A percentile compares a stretch with the other conserved stretches of the same genome.
These are phyloP conservation scores for Trissonchulus sp. DNA, from an alignment of 2,888 invertebrate species.

Conservation along the genomic window DNA sequence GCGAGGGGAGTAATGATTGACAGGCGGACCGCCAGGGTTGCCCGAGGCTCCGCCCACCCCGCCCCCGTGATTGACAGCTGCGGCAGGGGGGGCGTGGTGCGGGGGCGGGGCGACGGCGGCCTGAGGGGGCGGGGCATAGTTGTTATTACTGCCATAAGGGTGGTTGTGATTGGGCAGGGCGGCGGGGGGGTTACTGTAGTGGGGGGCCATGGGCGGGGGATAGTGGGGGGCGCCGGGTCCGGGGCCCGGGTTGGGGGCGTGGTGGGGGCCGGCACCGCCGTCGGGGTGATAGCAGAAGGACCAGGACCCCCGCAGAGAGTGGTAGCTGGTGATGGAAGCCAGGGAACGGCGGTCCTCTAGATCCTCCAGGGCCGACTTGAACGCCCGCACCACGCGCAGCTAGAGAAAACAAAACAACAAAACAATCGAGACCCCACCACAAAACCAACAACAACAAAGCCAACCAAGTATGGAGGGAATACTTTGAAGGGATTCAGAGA, in stretches of 20 bases:
- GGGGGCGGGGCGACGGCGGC: background rate
- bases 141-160: background rate
- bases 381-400: slow-evolving; percentile 99
- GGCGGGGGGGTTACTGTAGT: background rate
- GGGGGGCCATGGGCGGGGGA: background rate
- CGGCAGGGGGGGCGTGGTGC: background rate
- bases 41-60: background rate
- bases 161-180: slow-evolving; percentile 5
- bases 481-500: too few relatives aligned
- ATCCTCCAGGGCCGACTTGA: slow-evolving; percentile 98
- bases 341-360: slow-evolving; percentile 96
- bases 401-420: slow-evolving; percentile 63
- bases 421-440: background rate
- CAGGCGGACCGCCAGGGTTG: background rate
- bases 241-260: background rate
- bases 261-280: background rate
- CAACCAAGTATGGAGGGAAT: too few relatives aligned
- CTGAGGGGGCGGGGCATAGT: background rate
- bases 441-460: too few relatives aligned
- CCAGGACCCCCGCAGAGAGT: slow-evolving; percentile 45
- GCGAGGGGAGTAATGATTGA: background rate
- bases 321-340: slow-evolving; percentile 86
- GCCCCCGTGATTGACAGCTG: background rate
- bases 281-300: slow-evolving; percentile 23
- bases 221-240: background rate